These are phyloP conservation scores for Elachura formosa DNA, from an alignment of 2,113 vertebrate genomes.

Conservation along the genomic window DNA sequence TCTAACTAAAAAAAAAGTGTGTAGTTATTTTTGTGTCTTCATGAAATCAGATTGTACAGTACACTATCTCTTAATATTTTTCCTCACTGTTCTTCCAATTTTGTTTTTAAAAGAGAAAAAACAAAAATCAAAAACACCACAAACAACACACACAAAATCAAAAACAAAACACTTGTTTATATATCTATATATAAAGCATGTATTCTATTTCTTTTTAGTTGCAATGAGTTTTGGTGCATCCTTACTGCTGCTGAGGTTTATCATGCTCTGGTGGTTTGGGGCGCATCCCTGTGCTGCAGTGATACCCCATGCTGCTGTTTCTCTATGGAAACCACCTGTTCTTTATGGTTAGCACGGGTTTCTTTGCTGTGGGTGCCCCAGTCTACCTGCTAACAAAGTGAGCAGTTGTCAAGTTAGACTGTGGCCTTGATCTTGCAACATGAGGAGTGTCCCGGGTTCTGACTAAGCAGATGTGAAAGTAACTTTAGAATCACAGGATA, in stretches of 20 bases:
- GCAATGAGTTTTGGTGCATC: neutral
- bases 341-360: neutral
- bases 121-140: neutral
- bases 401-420: neutral
- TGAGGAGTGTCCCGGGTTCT: neutral
- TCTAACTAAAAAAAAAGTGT: neutral
- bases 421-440: neutral
- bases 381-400: neutral
- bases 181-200: neutral
- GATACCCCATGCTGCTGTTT: neutral
- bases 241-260: neutral
- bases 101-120: neutral
- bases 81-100: constrained; percentile 3
- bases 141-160: neutral
- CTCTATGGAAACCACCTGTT: neutral
- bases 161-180: neutral
- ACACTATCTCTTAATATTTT: constrained; percentile 18
- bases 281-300: neutral
- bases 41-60: constrained; percentile 39
- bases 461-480: neutral
- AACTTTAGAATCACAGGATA: neutral
- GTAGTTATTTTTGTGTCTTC: constrained; percentile 4
- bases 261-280: neutral
- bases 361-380: neutral
- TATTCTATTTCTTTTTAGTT: neutral